Base-by-base conservation (phyloP, 23 tunicate species). In the Halocynthia roretzi region DNA sequence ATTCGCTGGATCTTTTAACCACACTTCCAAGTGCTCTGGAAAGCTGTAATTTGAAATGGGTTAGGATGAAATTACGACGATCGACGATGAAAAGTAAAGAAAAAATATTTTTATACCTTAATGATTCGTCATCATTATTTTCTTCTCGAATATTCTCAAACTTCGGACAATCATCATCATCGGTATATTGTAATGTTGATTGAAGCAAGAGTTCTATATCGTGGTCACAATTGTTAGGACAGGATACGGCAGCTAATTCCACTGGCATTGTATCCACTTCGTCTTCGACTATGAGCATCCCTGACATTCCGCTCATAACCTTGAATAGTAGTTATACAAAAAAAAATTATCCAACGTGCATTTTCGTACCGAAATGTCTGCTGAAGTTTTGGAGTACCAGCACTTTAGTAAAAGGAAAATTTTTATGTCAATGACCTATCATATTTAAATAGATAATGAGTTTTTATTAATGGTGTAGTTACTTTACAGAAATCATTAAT, bases 221-320 rank as follows among this genome's bases (percentile, higher is more conserved):
- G 44, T 82, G 80, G 49, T 82, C 68, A 51, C 86, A 82, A 63
- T 74, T 62, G 14, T 71, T 40, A 12, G 86, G 86, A 72, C 86
- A 82, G 6, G 86, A 82, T 6, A 74, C 86, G 14, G 72, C 31
- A 18, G 55, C 20, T 8, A 82, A 51, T 50, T 74, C 73, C 5
- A 56, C 54, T 19, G 80, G 65, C 61, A 75, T 65, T 7, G 22
- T 62, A 20, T 10, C 18, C 12, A 58, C 51, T 22, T 60, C 71
- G 53, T 82, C 86, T 74, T 73, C 72, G 7, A 82, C 64, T 10
- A 82, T 82, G 8, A 82, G 64, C 61, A 82, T 22, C 8, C 83
- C 83, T 5, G 83, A 31, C 75, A 80, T 53, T n/a, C 83, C 83
- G 23, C 83, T 68, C 52, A 53, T 68, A 22, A 67, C 51, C 83